These are phyloP conservation scores for Xyrauchen texanus DNA, from an alignment of 2,113 vertebrate species.

Conservation along the genomic window DNA sequence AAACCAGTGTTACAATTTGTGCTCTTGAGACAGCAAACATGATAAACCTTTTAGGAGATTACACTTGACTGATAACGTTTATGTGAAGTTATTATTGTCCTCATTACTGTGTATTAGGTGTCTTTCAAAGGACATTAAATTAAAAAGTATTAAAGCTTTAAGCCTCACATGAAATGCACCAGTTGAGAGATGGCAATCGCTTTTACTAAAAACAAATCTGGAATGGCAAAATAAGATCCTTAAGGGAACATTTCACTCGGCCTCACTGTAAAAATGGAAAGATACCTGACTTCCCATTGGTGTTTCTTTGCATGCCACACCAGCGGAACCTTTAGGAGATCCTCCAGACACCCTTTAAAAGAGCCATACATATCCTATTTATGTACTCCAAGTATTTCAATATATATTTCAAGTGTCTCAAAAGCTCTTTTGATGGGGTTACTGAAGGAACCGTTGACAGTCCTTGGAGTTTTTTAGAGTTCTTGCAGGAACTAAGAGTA, in stretches of 20 bases:
- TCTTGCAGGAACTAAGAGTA: too few relatives aligned
- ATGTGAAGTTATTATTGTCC: conserved; percentile 19
- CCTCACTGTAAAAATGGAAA: neutral
- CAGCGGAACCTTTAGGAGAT: too few relatives aligned
- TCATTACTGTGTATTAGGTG: conserved; percentile 17
- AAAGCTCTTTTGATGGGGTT: too few relatives aligned
- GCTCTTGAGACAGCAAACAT: neutral
- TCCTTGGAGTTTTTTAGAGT: too few relatives aligned
- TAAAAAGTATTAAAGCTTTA: conserved; percentile 21
- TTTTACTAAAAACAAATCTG: neutral
- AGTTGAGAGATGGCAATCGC: conserved; percentile 7
- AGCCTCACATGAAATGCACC: conserved; percentile 18
- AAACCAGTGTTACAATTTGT: neutral
- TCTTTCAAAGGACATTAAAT: conserved; percentile 33
- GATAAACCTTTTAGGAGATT: conserved; percentile 32
- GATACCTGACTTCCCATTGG: too few relatives aligned
- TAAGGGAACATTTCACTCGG: neutral
- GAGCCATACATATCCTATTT: too few relatives aligned
- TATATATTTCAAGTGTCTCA: too few relatives aligned
- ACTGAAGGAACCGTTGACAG: too few relatives aligned
- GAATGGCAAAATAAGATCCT: neutral
- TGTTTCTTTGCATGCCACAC: too few relatives aligned
- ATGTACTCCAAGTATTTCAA: too few relatives aligned
- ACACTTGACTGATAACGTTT: conserved; percentile 35
- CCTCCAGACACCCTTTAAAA: too few relatives aligned